Evolutionary conservation across 1,140 invertebrate species (phyloP).

Genomic region (Drosophila miranda): DNA sequence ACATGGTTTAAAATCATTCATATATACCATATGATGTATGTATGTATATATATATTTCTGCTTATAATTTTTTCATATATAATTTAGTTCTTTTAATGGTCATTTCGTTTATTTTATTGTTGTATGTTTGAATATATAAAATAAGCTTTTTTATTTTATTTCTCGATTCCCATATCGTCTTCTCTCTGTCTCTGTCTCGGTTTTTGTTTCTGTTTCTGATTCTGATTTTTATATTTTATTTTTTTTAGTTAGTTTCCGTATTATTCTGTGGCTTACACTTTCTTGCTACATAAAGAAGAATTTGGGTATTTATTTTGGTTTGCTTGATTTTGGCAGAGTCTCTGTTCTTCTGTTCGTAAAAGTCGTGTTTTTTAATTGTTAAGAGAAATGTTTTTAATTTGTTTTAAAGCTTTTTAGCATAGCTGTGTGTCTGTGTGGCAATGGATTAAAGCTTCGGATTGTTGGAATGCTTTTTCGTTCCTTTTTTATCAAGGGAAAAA

Average conservation of each 20-base stretch:
- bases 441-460: slow-evolving; percentile 47
- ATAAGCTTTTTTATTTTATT: slow-evolving; percentile 56
- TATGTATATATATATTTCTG: slow-evolving; percentile 17
- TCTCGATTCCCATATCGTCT: neutral
- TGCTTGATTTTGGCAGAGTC: slow-evolving; percentile 61
- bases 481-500: slow-evolving; percentile 6
- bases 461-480: slow-evolving; percentile 1
- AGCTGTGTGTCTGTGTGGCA: slow-evolving; percentile 22
- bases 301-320: slow-evolving; percentile 30
- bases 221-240: slow-evolving; percentile 12
- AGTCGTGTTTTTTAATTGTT: slow-evolving; percentile 22
- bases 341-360: slow-evolving; percentile 33
- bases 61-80: slow-evolving; percentile 43
- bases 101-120: slow-evolving; percentile 60
- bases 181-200: neutral
- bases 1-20: slow-evolving; percentile 69
- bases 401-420: slow-evolving; percentile 44
- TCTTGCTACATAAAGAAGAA: slow-evolving; percentile 63
- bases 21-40: slow-evolving; percentile 37
- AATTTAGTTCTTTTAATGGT: slow-evolving; percentile 65
- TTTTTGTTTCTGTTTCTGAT: slow-evolving; percentile 2
- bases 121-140: slow-evolving; percentile 76
- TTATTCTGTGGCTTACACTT: slow-evolving; percentile 54
- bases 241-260: slow-evolving; percentile 36
- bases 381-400: slow-evolving; percentile 26